phyloP scores from a whole-genome alignment of 2,888 invertebrate genomes.

The Ferrisia virgata region DNA sequence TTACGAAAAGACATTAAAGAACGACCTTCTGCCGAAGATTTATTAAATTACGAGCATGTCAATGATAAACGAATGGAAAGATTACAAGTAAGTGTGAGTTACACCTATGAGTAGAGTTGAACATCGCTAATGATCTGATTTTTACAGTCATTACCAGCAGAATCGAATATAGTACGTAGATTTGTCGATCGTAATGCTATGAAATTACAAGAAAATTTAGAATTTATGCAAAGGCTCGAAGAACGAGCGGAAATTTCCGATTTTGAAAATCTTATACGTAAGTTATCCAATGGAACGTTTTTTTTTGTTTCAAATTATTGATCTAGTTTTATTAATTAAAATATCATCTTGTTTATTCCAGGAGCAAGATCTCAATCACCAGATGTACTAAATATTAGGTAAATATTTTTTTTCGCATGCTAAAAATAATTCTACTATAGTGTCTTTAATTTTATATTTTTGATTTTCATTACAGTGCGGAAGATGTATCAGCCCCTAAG shows the following conservation, averaged over 20 bases:
- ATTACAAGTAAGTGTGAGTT: neutral
- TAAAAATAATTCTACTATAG: no score
- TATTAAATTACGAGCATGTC: neutral
- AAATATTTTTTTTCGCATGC: neutral
- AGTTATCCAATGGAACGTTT: neutral
- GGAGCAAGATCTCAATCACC: slow-evolving; percentile 41
- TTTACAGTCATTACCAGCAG: neutral
- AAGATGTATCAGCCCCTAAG: slow-evolving; percentile 33
- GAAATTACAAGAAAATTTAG: slow-evolving; percentile 39
- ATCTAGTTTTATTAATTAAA: neutral
- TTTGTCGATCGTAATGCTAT: slow-evolving; percentile 29
- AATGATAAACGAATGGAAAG: slow-evolving; percentile 21
- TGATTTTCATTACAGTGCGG: slow-evolving; percentile 11
- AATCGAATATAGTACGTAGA: neutral
- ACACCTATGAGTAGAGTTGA: neutral
- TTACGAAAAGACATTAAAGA: slow-evolving; percentile 28
- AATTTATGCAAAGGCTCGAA: slow-evolving; percentile 27
- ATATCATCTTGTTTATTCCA: no score
- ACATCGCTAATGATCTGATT: neutral
- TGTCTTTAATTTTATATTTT: no score
- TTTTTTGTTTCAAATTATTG: neutral
- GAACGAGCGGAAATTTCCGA: slow-evolving; percentile 40
- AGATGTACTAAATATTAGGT: slow-evolving; percentile 19
- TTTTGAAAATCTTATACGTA: slow-evolving; percentile 23
- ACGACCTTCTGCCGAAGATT: slow-evolving; percentile 30